Base-by-base conservation (phyloP, 2,113 vertebrate species). In the Pluvianellus socialis region DNA sequence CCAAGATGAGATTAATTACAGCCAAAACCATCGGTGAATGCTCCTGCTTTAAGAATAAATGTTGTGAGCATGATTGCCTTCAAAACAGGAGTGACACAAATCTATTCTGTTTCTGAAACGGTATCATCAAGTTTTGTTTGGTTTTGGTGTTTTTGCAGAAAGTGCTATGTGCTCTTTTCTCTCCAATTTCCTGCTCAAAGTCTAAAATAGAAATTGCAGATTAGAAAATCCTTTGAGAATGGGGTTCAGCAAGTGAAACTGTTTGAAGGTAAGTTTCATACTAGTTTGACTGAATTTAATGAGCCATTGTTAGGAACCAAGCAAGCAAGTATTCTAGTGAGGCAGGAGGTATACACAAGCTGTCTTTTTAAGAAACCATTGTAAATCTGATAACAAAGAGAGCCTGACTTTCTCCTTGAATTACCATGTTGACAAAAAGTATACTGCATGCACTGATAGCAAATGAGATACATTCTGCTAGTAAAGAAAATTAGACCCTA, bases 231-330 rank as follows among this genome's bases (percentile, higher is more conserved):
- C 96, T 97, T 98, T 97, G 97, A 98, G 98, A 97, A 55, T 83
- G 93, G 91, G 97, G 92, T 97, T 98, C 96, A 98, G 95, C 90
- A 92, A 97, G 80, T 90, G 81, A 96, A 98, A 98, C 81, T 96
- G 93, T 98, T 98, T 98, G 97, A 98, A 98, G 98, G 98, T 98
- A 98, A 98, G 97, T 98, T 98, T 98, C 97, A 92, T 97, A 97
- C 97, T 97, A 97, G 94, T 98, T 98, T 97, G 97, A 96, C 88
- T 97, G 97, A 97, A 97, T 98, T 97, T 98, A 98, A 98, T 98
- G 98, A 98, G 97, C 92, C 97, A 98, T 98, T 98, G 97, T 98
- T 98, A 98, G 96, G 97, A 97, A 88, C 80, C 95, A 95, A 96
- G 95, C 91, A 96, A 96, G 94, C 76, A 97, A 97, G 96, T 97